A percentile compares a stretch with the other conserved stretches of the same genome.
Conservation (phyloP, 2,797 vertebrate species). For the Sebastes nivosus region DNA sequence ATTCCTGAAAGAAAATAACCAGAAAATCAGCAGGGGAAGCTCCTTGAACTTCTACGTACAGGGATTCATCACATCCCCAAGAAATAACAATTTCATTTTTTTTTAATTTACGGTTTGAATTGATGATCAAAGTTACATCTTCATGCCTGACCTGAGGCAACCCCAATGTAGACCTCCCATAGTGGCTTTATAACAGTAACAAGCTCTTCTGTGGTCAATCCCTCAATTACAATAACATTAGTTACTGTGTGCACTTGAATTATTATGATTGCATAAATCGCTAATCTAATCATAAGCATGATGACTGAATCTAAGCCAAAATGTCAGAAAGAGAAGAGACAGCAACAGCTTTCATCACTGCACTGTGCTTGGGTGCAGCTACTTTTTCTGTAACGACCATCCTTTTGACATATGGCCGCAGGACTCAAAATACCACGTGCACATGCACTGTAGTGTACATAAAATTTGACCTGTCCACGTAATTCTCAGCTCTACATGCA, state of each 20-base stretch:
- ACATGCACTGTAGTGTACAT: background rate
- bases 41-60: conserved; percentile 40
- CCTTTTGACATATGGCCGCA: background rate
- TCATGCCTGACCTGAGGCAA: conserved; percentile 2
- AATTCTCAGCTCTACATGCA: no score
- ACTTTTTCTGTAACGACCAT: background rate
- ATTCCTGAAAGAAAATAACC: conserved; percentile 57
- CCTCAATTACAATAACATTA: conserved; percentile 3
- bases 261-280: conserved; percentile 14
- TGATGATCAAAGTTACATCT: conserved; percentile 21
- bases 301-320: conserved; percentile 8
- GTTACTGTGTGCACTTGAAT: background rate
- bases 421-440: background rate
- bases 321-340: conserved; percentile 10
- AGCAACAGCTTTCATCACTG: background rate
- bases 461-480: no score
- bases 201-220: conserved; percentile 14
- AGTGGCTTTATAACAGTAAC: background rate
- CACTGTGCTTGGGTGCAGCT: background rate
- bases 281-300: conserved; percentile 4
- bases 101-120: conserved; percentile 35
- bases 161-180: background rate
- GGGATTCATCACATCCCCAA: conserved; percentile 22
- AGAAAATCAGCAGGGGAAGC: conserved; percentile 28
- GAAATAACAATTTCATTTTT: conserved; percentile 34